Base-by-base conservation (phyloP, 2,113 vertebrate species). In the Gallinago media region DNA sequence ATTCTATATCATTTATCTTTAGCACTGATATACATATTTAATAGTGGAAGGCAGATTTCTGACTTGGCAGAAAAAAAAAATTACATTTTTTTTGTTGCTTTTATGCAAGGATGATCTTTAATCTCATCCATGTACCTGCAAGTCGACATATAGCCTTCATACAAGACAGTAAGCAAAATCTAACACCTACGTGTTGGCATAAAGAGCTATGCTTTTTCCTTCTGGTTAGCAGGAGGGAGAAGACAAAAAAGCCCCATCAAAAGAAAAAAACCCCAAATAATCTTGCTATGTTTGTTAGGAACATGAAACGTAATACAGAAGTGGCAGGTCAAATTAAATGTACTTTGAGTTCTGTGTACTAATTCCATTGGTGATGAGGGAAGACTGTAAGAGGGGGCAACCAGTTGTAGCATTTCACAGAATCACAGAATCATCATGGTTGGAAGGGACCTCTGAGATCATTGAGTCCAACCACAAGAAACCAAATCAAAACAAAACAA, bases 191-290 rank as follows among this genome's bases (percentile, higher is more conserved):
- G 6, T 40, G 14, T 52, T 71, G 29, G 25, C 12, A 38, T 55
- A 26, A 62, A 73, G 25, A 83, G 12, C 16, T 81, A 13, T 59
- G 31, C 3, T 94, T 86, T 85, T 89, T 10, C 52, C 32, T 88
- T 22, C 38, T 40, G 10, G 2, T 34, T 34, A 68, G 27, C 40
- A 25, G 26, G 13, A 82, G n/a, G 18, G 8, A 89, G 8, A 89
- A 56, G n/a, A 18, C 2, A 49, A 58, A 81, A 68, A 0, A n/a
- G 2, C 2, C 0, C 1, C 14, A 9, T 15, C 12, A 52, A 34
- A 85, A 70, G 23, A 3, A 70, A 62, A 59, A 52, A 70, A 31
- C 16, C 3, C 13, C 12, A 40, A 58, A 71, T 27, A 44, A 56
- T 56, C 4, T 55, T 47, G 7, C 0, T 47, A 36, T 40, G 20